Conservation (phyloP, 2,888 invertebrate species). For the Drosophila neoperkinsi region DNA sequence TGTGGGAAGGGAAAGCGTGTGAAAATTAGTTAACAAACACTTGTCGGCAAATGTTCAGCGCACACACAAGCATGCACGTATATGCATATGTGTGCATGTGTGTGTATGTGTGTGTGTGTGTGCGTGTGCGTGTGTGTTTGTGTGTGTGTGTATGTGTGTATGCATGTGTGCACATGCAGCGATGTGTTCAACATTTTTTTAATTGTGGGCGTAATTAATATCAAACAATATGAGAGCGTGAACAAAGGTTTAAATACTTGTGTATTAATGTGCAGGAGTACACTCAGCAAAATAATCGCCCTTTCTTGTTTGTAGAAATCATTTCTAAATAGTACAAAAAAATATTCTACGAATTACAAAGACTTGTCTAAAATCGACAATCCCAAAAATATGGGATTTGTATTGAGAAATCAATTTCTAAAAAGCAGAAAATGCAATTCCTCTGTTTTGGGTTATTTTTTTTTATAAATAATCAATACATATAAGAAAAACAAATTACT, state of each 20-base stretch:
- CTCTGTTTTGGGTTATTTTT: neutral
- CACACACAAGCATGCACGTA: constrained; percentile 9
- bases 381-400: neutral
- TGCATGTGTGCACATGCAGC: constrained; percentile 45
- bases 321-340: neutral
- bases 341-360: neutral
- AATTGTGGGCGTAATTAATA: constrained; percentile 75
- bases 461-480: neutral
- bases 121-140: constrained; percentile 4
- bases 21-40: constrained; percentile 60
- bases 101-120: constrained; percentile 20
- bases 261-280: neutral
- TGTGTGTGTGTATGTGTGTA: constrained; percentile 9
- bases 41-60: constrained; percentile 14
- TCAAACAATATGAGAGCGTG: constrained; percentile 39
- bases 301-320: neutral
- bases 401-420: too few species aligned
- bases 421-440: too few species aligned
- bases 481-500: too few species aligned
- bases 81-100: neutral
- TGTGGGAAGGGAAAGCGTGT: constrained; percentile 65
- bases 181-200: constrained; percentile 42
- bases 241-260: neutral
- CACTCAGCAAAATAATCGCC: neutral
- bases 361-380: neutral